phyloP scores from a whole-genome alignment of 2,888 invertebrate species.

The Margaritifera margaritifera region DNA sequence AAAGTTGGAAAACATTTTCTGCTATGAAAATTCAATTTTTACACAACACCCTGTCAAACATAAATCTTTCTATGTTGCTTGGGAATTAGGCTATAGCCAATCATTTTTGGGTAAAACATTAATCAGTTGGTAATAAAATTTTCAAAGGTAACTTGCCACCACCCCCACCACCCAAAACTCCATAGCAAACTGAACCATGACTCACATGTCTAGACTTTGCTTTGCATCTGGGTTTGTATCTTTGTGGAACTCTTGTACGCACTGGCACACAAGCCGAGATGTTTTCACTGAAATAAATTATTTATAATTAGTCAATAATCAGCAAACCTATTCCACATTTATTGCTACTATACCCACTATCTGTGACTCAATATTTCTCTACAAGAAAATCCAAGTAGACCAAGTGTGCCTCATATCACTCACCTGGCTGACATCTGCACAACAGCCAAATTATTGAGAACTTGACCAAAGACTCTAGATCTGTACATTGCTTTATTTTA shows the following conservation, averaged over 20 bases:
- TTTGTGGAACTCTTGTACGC: constrained; percentile 59
- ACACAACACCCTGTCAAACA: too few species aligned
- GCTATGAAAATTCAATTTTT: too few species aligned
- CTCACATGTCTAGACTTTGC: constrained; percentile 41
- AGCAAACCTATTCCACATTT: not conserved
- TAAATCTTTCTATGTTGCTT: too few species aligned
- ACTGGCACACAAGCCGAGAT: constrained; percentile 57
- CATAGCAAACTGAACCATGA: not conserved
- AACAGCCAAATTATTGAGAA: too few species aligned
- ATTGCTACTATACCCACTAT: too few species aligned
- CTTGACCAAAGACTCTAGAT: too few species aligned
- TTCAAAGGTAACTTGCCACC: not conserved
- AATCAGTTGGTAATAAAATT: too few species aligned
- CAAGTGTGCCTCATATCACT: not conserved
- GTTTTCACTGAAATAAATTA: constrained; percentile 49
- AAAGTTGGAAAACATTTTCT: too few species aligned
- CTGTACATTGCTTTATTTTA: too few species aligned
- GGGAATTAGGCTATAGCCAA: too few species aligned
- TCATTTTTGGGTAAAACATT: too few species aligned
- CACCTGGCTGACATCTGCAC: too few species aligned
- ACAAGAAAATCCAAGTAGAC: constrained; percentile 1
- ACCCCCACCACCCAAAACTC: not conserved
- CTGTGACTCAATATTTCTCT: not conserved
- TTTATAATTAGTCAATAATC: not conserved
- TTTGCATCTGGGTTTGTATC: constrained; percentile 10